Conservation (phyloP, 2,797 vertebrate genomes). For the Liasis olivaceus region DNA sequence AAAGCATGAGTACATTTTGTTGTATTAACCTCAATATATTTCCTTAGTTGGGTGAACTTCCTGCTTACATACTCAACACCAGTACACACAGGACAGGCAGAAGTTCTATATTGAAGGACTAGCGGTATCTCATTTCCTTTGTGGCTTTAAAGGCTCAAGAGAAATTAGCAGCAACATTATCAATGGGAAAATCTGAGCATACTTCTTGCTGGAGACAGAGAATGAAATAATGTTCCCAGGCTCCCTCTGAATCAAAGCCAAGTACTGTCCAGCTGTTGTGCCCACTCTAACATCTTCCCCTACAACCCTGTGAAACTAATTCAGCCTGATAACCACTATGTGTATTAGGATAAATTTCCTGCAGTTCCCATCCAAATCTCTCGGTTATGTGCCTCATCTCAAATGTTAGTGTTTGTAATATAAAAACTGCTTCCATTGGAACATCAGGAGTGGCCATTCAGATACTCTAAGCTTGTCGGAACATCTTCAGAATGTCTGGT, state of each 20-base stretch:
- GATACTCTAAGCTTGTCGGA: neutral
- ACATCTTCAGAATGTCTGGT: neutral
- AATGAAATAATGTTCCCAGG: neutral
- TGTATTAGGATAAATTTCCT: neutral
- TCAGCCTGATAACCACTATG: neutral
- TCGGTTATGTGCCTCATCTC: neutral
- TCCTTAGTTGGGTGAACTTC: neutral
- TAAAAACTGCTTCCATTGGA: neutral
- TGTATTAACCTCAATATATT: slow-evolving; percentile 30
- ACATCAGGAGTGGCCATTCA: neutral
- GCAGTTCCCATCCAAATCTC: neutral
- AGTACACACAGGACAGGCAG: slow-evolving; percentile 1
- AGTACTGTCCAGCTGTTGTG: neutral
- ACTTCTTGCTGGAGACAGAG: neutral
- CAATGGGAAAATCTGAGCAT: neutral
- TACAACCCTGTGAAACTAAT: neutral
- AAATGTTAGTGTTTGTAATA: neutral
- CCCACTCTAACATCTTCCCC: neutral
- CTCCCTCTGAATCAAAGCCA: neutral
- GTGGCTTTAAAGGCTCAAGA: slow-evolving; percentile 50
- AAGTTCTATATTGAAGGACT: neutral
- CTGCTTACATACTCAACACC: slow-evolving; percentile 14
- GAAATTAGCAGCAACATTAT: neutral
- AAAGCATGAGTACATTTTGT: slow-evolving; percentile 9
- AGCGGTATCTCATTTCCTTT: slow-evolving; percentile 52